A percentile compares a stretch with the other conserved stretches of the same genome.
Conservation (phyloP, 2,888 invertebrate species). For the Acrobasis suavella region DNA sequence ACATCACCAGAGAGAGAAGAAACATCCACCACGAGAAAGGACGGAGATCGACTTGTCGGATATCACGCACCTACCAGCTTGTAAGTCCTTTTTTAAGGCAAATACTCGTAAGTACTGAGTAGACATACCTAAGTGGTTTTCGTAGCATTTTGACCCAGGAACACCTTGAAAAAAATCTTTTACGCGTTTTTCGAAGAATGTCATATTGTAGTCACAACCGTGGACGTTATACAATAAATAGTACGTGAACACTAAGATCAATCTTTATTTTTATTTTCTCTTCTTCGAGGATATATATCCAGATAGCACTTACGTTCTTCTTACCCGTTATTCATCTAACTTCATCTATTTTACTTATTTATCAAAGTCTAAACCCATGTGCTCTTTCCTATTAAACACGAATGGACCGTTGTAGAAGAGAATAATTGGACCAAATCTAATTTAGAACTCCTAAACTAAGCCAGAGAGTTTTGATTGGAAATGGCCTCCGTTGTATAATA, state of each 20-base stretch:
- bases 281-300: no score
- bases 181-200: no score
- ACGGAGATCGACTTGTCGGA: slow-evolving; percentile 71
- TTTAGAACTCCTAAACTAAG: background rate
- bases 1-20: slow-evolving; percentile 84
- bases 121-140: no score
- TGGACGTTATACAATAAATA: no score
- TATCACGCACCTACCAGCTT: slow-evolving; percentile 67
- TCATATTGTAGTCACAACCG: no score
- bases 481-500: background rate
- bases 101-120: no score
- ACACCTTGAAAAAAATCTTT: no score
- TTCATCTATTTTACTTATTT: background rate
- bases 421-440: background rate
- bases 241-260: no score
- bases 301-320: no score
- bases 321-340: no score
- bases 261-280: no score
- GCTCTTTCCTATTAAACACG: background rate
- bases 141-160: no score
- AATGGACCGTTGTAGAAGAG: background rate
- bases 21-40: slow-evolving; percentile 61
- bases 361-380: background rate
- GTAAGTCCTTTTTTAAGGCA: slow-evolving; percentile 50
- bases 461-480: background rate